Evolutionary conservation across 2,113 vertebrate genomes (phyloP), one percentile per base, ranked within the genome.

Genomic region (Paratilapia polleni): DNA sequence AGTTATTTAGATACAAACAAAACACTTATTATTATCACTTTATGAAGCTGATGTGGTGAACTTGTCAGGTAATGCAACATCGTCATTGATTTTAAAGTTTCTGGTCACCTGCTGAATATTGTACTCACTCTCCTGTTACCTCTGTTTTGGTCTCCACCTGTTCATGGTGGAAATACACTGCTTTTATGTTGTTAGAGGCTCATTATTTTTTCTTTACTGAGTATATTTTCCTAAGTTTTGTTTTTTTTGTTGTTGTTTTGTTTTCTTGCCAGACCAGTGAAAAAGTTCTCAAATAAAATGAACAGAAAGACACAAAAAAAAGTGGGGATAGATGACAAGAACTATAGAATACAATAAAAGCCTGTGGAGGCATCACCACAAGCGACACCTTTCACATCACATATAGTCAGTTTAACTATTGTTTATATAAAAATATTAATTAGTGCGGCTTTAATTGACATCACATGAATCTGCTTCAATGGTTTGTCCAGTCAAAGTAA

Each of bases 181-280:
- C 0, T 24, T 63, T 9, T 22, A 22, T 38, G 34, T 20, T 19
- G n/a, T 63, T 13, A 63, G 31, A 63, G 61, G 0, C 31, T 31
- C 34, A n/a, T 1, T 20, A 1, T 2, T 24, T 14, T 9, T 6
- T 15, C 6, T 19, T 52, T 0, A 3, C 20, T 34, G 22, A 12
- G 22, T 22, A 41, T 64, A 41, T 6, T 38, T 38, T 63, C 38
- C 12, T 34, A 4, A 4, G 12, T 22, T 64, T 38, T 41, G n/a
- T n/a, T n/a, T n/a, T n/a, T n/a, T n/a, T n/a, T n/a, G n/a, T n/a
- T n/a, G n/a, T n/a, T n/a, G n/a, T n/a, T n/a, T n/a, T n/a, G n/a
- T n/a, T n/a, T n/a, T n/a, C n/a, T n/a, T n/a, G n/a, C n/a, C n/a
- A n/a, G n/a, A n/a, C n/a, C n/a, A n/a, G n/a, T n/a, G n/a, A 4